Evolutionary conservation across 2,113 vertebrate species (phyloP).

Genomic region (Xiphophorus maculatus): DNA sequence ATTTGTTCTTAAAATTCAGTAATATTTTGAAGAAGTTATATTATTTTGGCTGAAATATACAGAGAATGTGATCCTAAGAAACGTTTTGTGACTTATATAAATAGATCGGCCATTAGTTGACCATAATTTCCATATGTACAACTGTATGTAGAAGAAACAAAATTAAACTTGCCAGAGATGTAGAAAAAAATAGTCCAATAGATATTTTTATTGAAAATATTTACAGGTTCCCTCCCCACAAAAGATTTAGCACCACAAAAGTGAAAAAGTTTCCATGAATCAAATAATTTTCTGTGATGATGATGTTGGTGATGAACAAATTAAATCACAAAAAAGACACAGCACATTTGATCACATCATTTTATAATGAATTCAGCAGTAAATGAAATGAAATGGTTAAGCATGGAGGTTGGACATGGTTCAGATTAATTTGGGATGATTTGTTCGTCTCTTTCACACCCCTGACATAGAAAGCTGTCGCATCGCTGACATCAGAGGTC

Average conservation of each 20-base stretch:
- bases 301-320: slow-evolving; percentile 48
- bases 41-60: neutral
- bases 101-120: neutral
- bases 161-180: slow-evolving; percentile 60
- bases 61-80: neutral
- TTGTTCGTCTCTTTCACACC: slow-evolving; percentile 16
- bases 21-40: neutral
- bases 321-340: slow-evolving; percentile 59
- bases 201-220: slow-evolving; percentile 81
- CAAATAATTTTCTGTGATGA: slow-evolving; percentile 41
- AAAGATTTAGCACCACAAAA: slow-evolving; percentile 69
- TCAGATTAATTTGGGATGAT: slow-evolving; percentile 4
- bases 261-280: slow-evolving; percentile 52
- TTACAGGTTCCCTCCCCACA: slow-evolving; percentile 69
- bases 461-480: slow-evolving; percentile 6
- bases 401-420: slow-evolving; percentile 36
- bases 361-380: slow-evolving; percentile 70
- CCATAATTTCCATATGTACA: neutral
- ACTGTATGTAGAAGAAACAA: slow-evolving; percentile 28
- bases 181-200: slow-evolving; percentile 62
- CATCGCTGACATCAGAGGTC: neutral
- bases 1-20: neutral
- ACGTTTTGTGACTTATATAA: neutral
- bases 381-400: slow-evolving; percentile 60
- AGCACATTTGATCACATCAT: slow-evolving; percentile 55